Base-by-base conservation (phyloP, 1,140 invertebrate species). In the Sipha flava region DNA sequence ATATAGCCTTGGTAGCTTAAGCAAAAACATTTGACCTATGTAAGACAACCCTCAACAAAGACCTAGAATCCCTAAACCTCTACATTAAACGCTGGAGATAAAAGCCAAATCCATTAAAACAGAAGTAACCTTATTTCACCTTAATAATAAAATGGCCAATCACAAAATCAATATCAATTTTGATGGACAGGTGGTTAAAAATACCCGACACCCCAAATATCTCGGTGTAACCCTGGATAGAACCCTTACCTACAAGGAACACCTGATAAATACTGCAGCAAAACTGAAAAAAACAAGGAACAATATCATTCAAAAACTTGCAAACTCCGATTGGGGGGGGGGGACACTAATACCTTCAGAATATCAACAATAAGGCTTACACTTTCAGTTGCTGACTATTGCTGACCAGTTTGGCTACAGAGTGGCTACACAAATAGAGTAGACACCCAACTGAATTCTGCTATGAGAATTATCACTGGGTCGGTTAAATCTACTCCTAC, bases 351-450 rank as follows among this genome's bases (percentile, higher is more conserved):
- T 14, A 45, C 12, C 43, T 14, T 45, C 43, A 45, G 43, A 45
- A 10, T 62, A 62, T 62, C 26, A 77, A 52, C 81, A 10, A 1
- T 70, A 40, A 47, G 47, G 1, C 49, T 80, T 1, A 54, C n/a
- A 21, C 21, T 80, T 47, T 81, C 79, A 21, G 49, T 59, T 12
- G 66, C 79, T 31, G 81, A 80, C 29, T 80, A 81, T 49, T 57
- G 75, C 45, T 57, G 6, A 45, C 75, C 80, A 29, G 73, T 81
- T 9, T 81, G 73, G 75, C n/a, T n/a, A n/a, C n/a, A n/a, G n/a
- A n/a, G n/a, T n/a, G n/a, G n/a, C n/a, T n/a, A n/a, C n/a, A n/a
- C n/a, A n/a, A n/a, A n/a, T n/a, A n/a, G n/a, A n/a, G n/a, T n/a
- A n/a, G n/a, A n/a, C n/a, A n/a, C n/a, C n/a, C n/a, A n/a, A n/a